Base-by-base conservation (phyloP, 2,888 invertebrate species). In the Caenorhabditis sp. region DNA sequence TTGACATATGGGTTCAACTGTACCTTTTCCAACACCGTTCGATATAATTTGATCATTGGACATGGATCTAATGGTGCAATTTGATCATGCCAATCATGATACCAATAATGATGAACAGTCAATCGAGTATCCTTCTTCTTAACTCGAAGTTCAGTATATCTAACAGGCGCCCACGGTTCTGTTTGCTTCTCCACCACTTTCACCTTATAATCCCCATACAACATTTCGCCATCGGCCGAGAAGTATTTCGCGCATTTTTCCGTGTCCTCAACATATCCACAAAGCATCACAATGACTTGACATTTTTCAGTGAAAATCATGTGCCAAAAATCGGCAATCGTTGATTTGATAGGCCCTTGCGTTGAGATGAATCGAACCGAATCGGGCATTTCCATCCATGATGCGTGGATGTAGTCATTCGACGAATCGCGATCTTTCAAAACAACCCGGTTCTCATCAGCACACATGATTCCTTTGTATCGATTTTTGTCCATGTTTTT, bases 371-470 rank as follows among this genome's bases (percentile, higher is more conserved):
- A 75, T 20, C 62, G 67, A 7, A 61, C 52, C 1, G 62, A 49
- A 43, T 70, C 70, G 1, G 75, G 75, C 67, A 67, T 70, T 3
- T 38, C 38, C 70, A 75, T 75, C 75, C 75, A 75, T 0, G 75
- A 75, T 0, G 75, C 75, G 62, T 75, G 67, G 27, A 75, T 75
- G 60, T 75, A 75, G 58, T 75, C 70, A 54, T 67, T 67, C 0
- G 49, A 7, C 0, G 36, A 0, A n/a, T 58, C 49, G 10, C 75
- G 75, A 4, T 70, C 67, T 50, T 75, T 70, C 31, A 75, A 60
- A 10, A 75, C 54, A 1, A 75, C 75, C 12, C 75, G 67, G 36
- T 65, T 75, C 26, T 70, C 61, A 59, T 75, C 70, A 27, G 66
- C 67, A 31, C 75, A 75, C 1, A 60, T 21, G 17, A 67, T 70